Base-by-base conservation (phyloP, 2,797 vertebrate genomes). In the Hemibagrus guttatus region DNA sequence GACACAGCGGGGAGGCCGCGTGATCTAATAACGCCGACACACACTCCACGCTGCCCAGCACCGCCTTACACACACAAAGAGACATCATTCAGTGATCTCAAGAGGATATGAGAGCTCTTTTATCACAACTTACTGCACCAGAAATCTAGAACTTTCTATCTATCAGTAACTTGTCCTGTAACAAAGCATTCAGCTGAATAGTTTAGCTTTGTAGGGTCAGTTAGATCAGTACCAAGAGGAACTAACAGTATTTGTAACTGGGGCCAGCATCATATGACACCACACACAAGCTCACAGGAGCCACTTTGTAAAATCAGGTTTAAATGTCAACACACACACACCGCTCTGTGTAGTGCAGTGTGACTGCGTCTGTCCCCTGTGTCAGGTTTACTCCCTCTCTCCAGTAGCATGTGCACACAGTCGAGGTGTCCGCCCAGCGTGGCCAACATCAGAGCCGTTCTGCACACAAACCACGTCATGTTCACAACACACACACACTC, bases 401-500 rank as follows among this genome's bases (percentile, higher is more conserved):
- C 98, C 92, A 99, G 94, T 92, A 99, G 95, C 91, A 97, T 97
- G 87, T 97, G 96, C 87, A 98, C 97, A 83, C 98, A 98, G 94
- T 98, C 97, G 1, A 96, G 95, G 61, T 99, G 97, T 91, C 97
- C 96, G 46, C 97, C 97, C 93, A 97, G 96, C 91, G 97, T 96
- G 6, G 98, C 97, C 83, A 99, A 93, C 98, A 99, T 99, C 93
- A 99, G 93, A 0, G 98, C 96, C 85, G 97, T 99, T 92, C 98
- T 99, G 89, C 6, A 86, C 31, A n/a, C 66, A 58, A 58, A 71
- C 54, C 52, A 46, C 14, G 6, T 46, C 21, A 64, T 2, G 3
- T 39, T 79, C 21, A 79, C n/a, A 76, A 72, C 23, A 46, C 5
- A 46, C 39, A 71, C 68, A 72, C 66, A 21, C 17, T n/a, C 12